Evolutionary conservation across 92 coral and sea anemone genomes (phyloP), one percentile per base, ranked within the genome.

Genomic region (Anthopleura xanthogrammica): DNA sequence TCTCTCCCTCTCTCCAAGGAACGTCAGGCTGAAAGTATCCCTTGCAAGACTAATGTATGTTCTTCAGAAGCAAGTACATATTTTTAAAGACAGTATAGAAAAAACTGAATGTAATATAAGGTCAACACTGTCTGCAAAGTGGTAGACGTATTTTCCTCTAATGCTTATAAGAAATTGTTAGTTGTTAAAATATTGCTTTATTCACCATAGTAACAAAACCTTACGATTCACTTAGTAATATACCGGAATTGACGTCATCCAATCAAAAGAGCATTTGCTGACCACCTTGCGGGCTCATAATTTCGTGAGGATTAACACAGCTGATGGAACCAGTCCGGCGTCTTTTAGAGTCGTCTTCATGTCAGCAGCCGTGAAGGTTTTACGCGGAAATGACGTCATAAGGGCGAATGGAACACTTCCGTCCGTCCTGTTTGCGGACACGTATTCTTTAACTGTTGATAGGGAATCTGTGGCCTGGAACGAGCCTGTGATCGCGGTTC

Each of bases 331-430:
- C 0, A 96, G 91, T 4, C 95, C 98, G 41, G 95, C 92, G 17
- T 96, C 98, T 55, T 87, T 92, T 16, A 96, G 86, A 68, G 95
- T 92, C 83, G 80, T 96, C 52, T 74, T 84, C 97, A 92, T 90
- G 75, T 96, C 99, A 4, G 89, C 87, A 13, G 93, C 92, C 0
- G 95, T 83, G 77, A 92, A 96, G 20, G 97, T 96, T 82, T 96
- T 96, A 46, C 98, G 92, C 55, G 99, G 99, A 84, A 94, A 94
- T 62, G 98, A 92, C 74, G 97, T 96, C 94, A 95, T 94, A n/a
- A 96, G 86, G 12, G 92, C 91, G 65, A 96, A 94, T 9, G 99
- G 98, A 39, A 85, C 68, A 57, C 83, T 77, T 10, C 99, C 94
- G 80, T 96, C 99, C 24, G 98, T 96, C 60, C 99, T 88, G 85